A percentile compares a stretch with the other conserved stretches of the same genome.
phyloP scores from a whole-genome alignment of 2,113 vertebrate genomes.

The Thamnaconus septentrionalis region DNA sequence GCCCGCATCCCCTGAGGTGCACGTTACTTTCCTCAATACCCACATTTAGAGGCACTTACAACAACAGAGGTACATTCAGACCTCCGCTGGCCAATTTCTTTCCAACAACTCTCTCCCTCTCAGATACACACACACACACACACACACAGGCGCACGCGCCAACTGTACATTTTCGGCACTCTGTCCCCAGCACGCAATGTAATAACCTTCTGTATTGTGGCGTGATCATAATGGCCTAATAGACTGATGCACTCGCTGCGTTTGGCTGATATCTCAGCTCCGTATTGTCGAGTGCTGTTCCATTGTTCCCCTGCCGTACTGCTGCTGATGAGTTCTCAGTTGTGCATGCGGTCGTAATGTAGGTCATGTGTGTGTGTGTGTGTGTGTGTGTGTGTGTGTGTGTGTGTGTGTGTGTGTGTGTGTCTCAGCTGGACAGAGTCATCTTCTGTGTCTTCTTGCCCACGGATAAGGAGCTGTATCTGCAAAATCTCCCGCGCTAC shows the following conservation, averaged over 20 bases:
- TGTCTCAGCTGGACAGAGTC: conserved; percentile 77
- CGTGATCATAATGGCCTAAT: conserved; percentile 58
- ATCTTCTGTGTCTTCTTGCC: conserved; percentile 80
- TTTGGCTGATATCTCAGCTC: conserved; percentile 29
- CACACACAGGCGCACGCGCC: not conserved
- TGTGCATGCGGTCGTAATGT: conserved; percentile 43
- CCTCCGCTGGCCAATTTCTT: not conserved
- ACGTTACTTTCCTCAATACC: no score
- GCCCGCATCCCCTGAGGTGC: no score
- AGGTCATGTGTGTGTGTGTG: conserved; percentile 38
- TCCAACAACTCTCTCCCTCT: not conserved
- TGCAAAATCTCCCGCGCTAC: conserved; percentile 71
- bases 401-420: conserved; percentile 39
- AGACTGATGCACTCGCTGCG: conserved; percentile 59
- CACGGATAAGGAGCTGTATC: conserved; percentile 74
- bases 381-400: conserved; percentile 42
- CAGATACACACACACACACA: conserved; percentile 1
- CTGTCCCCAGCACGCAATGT: conserved; percentile 18
- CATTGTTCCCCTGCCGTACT: conserved; percentile 28
- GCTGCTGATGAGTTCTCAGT: conserved; percentile 38
- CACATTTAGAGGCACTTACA: not conserved
- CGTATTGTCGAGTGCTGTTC: conserved; percentile 38
- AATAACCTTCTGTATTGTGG: conserved; percentile 27
- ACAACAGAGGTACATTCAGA: not conserved
- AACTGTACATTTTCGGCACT: conserved; percentile 15